Evolutionary conservation across 2,113 vertebrate species (phyloP).

Genomic region (Gopherus evgoodei): DNA sequence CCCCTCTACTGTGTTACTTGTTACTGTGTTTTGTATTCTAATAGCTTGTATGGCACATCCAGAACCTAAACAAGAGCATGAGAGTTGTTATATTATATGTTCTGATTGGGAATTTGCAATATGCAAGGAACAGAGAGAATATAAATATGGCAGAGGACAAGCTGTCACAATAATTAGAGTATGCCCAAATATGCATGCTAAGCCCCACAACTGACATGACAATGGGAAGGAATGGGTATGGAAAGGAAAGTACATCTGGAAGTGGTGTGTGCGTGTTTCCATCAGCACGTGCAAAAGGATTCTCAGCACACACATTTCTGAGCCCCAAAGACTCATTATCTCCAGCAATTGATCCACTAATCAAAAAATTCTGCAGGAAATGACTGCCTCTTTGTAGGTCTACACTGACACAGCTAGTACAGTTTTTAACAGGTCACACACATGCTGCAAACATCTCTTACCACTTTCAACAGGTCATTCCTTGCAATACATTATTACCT

Average conservation of each 20-base stretch:
- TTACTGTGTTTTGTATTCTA: accelerated
- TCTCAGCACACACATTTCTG: not conserved
- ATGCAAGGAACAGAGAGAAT: not conserved
- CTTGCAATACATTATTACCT: not conserved
- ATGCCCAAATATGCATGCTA: not conserved
- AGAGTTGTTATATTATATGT: accelerated
- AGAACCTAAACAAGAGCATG: accelerated
- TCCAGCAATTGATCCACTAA: conserved; percentile 1
- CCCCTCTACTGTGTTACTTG: not conserved
- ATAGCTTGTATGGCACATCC: not conserved
- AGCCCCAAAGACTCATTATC: not conserved
- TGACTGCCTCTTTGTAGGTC: not conserved
- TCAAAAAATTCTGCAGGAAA: not conserved
- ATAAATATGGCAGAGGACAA: not conserved
- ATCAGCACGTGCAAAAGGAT: not conserved
- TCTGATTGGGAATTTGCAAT: not conserved
- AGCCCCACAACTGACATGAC: accelerated
- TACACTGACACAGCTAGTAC: not conserved
- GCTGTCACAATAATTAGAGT: not conserved
- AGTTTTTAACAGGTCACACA: accelerated
- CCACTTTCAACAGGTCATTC: not conserved
- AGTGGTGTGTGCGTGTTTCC: not conserved
- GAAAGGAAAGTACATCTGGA: not conserved
- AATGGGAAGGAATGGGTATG: not conserved
- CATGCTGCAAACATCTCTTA: not conserved